Conservation (phyloP, 2,888 invertebrate species). For the Pristionchus arcanus region DNA sequence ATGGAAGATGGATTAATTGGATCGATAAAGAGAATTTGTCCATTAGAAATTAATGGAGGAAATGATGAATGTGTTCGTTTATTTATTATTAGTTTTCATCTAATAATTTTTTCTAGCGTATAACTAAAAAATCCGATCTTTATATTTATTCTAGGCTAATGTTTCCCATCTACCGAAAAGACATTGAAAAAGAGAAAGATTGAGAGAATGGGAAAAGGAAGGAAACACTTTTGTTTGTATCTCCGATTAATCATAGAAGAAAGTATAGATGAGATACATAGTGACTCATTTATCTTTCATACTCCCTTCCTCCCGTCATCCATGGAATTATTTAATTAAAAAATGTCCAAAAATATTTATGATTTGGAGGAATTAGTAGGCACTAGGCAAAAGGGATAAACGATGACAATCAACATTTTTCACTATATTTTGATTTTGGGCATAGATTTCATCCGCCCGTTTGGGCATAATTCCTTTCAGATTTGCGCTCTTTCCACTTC, state of each 20-base stretch:
- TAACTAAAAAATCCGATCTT: background rate
- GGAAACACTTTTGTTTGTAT: conserved; percentile 17
- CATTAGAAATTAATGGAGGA: background rate
- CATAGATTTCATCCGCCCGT: too few relatives aligned
- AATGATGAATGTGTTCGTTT: conserved; percentile 58
- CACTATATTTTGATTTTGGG: too few relatives aligned
- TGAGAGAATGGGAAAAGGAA: background rate
- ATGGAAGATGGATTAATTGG: conserved; percentile 48
- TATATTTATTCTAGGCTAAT: background rate
- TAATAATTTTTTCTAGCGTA: background rate
- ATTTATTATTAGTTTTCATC: background rate
- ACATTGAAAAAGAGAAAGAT: background rate
- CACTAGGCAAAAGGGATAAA: too few relatives aligned
- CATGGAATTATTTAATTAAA: background rate
- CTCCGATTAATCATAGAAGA: conserved; percentile 19
- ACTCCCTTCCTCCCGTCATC: too few relatives aligned
- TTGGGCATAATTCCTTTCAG: too few relatives aligned
- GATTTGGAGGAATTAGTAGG: background rate
- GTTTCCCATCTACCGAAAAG: background rate
- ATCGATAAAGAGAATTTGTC: background rate
- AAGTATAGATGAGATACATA: conserved; percentile 34
- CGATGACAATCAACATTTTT: too few relatives aligned
- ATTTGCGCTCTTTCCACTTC: conserved; percentile 60
- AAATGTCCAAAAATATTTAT: background rate
- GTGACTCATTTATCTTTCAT: background rate